Base-by-base conservation (phyloP, 2,888 invertebrate species). In the Bruchidius siliquastri region DNA sequence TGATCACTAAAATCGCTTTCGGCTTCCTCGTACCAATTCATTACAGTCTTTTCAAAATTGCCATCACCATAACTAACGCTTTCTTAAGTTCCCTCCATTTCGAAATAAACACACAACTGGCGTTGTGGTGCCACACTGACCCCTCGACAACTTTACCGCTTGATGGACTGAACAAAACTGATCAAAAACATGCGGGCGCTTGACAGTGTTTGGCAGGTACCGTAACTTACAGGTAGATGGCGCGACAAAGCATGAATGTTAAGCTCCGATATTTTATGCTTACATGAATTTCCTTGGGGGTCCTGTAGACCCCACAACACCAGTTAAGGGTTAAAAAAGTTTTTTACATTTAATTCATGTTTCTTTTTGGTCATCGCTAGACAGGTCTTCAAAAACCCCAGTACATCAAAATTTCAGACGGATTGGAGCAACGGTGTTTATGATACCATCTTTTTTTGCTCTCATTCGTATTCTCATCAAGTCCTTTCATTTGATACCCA, bases 11-110 rank as follows among this genome's bases (percentile, higher is more conserved):
- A 70, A 10, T 49, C 66, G 49, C 20, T 71, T 71, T 6, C 71
- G 20, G n/a, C 10, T 71, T 71, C 71, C 4, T 71, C 71, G 49
- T 22, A 71, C 71, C 71, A 71, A 32, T 71, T 0, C 0, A 2
- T 2, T 49, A 71, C 4, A 18, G 71, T 71, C 20, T 71, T 49
- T 18, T 71, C 71, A 71, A 49, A 32, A 30, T 71, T 71, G 20
- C 0, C 2, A n/a, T 71, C 71, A 4, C 49, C 71, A n/a, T 21
- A 71, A 49, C 21, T 3, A 3, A 32, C 66, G 20, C 21, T 32
- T 71, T 71, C 49, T 0, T 32, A 71, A 32, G 71, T 18, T 32
- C 49, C 68, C 6, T 3, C 68, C 68, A 21, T 67, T 20, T 67
- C 13, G 2, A 67, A 67, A 67, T 6, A 4, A 6, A 67, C 6